Base-by-base conservation (phyloP, 2,888 invertebrate genomes). In the Leucania comma region DNA sequence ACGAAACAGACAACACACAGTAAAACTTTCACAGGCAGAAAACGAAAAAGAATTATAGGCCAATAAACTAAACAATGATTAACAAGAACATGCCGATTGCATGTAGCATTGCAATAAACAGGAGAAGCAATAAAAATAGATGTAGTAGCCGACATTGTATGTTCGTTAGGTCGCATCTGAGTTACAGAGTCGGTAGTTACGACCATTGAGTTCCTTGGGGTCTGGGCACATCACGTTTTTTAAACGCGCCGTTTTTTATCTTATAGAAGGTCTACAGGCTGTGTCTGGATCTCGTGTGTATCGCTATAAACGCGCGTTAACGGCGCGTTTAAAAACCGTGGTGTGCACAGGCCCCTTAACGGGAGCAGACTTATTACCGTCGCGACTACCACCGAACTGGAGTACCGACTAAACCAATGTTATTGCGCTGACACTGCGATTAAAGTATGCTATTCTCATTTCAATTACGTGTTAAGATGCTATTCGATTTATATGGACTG, bases 301-400 rank as follows among this genome's bases (percentile, higher is more conserved):
- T 29, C 3, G 29, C 29, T 29, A 29, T 29, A 29, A 4, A 29
- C 29, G 4, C 4, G n/a, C 29, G 29, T 3, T 29, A n/a, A 29
- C 29, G 4, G 29, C 29, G 29, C 29, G 29, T 29, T 29, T 29
- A 29, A 29, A 29, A 29, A 29, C 2, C 29, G 29, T 4, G 29
- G 29, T 29, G 29, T 29, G 29, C 29, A 29, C 29, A 29, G 85
- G 89, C 87, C 88, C 87, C 88, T 89, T 91, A 91, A 92, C 90
- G 83, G 90, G 89, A 88, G 82, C 86, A 86, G 89, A 88, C 89
- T 90, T 92, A 91, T 90, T 89, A 88, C 89, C 85, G 75, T 79
- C 78, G 84, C 82, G 85, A 86, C 82, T 81, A 78, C 83, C 81
- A 81, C 48, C 68, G 57, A 75, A 72, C 79, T 82, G 71, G 78